phyloP scores from a whole-genome alignment of 1,140 invertebrate genomes.

The Choristoneura fumiferana region DNA sequence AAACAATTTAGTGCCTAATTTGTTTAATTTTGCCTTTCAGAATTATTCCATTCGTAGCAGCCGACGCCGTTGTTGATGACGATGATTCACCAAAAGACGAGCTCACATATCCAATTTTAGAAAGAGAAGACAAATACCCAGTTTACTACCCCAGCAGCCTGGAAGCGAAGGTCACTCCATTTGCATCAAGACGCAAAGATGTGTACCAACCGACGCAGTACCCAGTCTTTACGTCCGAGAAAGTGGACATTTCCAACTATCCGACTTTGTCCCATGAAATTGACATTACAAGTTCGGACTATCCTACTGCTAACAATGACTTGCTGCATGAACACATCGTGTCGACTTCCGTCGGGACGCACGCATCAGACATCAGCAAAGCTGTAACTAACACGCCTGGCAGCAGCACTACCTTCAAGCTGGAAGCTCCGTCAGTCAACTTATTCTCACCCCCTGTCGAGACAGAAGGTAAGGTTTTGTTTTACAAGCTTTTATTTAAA shows the following conservation, averaged over 20 bases:
- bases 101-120: conserved; percentile 51
- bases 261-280: conserved; percentile 37
- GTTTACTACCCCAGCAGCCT: conserved; percentile 53
- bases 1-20: no score
- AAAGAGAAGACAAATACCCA: conserved; percentile 67
- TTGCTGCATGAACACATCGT: conserved; percentile 49
- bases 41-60: conserved; percentile 90
- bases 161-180: conserved; percentile 42
- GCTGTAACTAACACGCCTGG: conserved; percentile 34
- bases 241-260: conserved; percentile 42
- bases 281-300: conserved; percentile 32
- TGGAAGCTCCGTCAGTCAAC: conserved; percentile 58
- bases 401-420: conserved; percentile 34
- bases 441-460: conserved; percentile 82
- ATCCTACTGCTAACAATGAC: conserved; percentile 36
- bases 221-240: conserved; percentile 57
- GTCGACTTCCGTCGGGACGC: conserved; percentile 37
- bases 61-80: conserved; percentile 82
- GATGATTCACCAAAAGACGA: conserved; percentile 55
- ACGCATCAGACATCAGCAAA: conserved; percentile 32
- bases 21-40: conserved; percentile 71
- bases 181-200: conserved; percentile 50
- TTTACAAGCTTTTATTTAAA: no score
- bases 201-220: conserved; percentile 55
- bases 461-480: conserved; percentile 81